phyloP scores from a whole-genome alignment of 2,797 vertebrate species.

The Enteromius fasciolatus region DNA sequence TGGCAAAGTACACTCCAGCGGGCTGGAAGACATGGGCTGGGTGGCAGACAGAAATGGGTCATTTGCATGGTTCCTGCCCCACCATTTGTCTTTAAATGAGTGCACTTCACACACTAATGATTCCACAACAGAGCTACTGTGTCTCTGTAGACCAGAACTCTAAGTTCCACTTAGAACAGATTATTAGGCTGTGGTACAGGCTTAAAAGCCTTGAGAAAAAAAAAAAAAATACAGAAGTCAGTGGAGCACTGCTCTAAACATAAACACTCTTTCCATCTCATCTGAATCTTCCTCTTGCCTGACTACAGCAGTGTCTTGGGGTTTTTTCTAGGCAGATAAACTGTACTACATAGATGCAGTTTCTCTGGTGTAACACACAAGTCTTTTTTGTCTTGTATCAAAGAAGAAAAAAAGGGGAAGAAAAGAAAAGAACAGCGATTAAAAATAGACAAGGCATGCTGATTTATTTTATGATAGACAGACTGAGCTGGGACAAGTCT shows the following conservation, averaged over 20 bases:
- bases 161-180: slow-evolving; percentile 37
- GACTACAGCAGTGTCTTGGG: neutral
- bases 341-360: neutral
- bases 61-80: slow-evolving; percentile 76
- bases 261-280: slow-evolving; percentile 1
- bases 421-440: neutral
- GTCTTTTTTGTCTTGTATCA: neutral
- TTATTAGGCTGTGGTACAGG: slow-evolving; percentile 25
- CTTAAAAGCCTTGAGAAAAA: neutral
- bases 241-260: slow-evolving; percentile 18
- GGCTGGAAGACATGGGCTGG: slow-evolving; percentile 23
- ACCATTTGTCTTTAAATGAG: slow-evolving; percentile 67
- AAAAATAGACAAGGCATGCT: neutral
- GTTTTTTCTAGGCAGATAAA: neutral
- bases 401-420: neutral
- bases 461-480: neutral
- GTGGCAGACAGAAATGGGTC: slow-evolving; percentile 72
- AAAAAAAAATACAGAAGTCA: neutral
- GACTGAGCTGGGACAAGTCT: neutral
- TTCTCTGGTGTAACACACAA: neutral
- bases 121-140: slow-evolving; percentile 58
- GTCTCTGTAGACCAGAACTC: slow-evolving; percentile 16
- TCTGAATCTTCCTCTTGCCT: slow-evolving; percentile 2
- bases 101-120: slow-evolving; percentile 66
- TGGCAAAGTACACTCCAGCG: slow-evolving; percentile 8